Base-by-base conservation (phyloP, 1,140 invertebrate genomes). In the Drosophila sucinea region DNA sequence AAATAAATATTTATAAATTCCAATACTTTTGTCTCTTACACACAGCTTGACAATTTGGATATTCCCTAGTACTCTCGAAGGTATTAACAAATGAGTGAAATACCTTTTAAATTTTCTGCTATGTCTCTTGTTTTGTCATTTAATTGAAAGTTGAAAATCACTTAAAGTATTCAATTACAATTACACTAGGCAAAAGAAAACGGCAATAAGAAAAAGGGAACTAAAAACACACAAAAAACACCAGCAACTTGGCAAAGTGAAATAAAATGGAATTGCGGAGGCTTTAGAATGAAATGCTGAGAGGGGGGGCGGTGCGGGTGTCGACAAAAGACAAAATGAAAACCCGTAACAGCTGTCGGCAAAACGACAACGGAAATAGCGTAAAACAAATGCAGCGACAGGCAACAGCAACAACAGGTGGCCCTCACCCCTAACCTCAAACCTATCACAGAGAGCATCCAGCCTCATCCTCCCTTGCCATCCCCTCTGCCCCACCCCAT, bases 161-260 rank as follows among this genome's bases (percentile, higher is more conserved):
- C 79, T 86, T 83, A 87, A 87, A 87, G 84, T 87, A 79, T 86
- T 87, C 70, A 83, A 86, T 86, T 86, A 86, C 83, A 63, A 79
- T 86, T 86, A 87, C 83, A 63, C 70, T 79, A 69, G 69, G 83
- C 83, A 87, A 77, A 82, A 69, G 69, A 60, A 73, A 61, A 51
- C 35, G 67, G 8, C 29, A 17, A 62, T 66, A n/a, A 8, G 32
- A 77, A 56, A 47, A 47, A n/a, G n/a, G n/a, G 54, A 61, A 8
- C 8, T n/a, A 67, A 17, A 32, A 4, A 47, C 11, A 56, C 1
- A 55, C 25, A 5, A 60, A 30, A 41, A 23, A 65, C 23, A 60
- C 33, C 11, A 29, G 25, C 56, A 32, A 47, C 44, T 47, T 47
- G 44, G 29, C 44, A 30, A 55, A 65, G 62, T 55, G 41, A 56